These are phyloP conservation scores for Drosophila stalkeri DNA, from an alignment of 2,888 invertebrate genomes.

Conservation along the genomic window DNA sequence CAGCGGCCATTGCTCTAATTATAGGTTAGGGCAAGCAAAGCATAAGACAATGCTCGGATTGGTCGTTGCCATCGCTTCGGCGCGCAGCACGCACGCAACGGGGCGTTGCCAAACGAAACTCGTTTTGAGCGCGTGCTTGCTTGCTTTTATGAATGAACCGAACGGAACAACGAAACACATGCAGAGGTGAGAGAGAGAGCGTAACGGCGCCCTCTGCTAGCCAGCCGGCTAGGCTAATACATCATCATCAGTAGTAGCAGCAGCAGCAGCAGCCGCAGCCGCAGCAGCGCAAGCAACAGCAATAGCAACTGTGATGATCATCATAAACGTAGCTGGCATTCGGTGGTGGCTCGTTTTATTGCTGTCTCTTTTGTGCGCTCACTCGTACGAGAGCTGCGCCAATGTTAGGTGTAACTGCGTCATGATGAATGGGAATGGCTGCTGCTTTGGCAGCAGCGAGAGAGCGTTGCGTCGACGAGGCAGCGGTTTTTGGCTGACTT, in stretches of 20 bases:
- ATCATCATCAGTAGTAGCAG: constrained; percentile 28
- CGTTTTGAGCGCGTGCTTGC: constrained; percentile 56
- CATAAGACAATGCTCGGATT: constrained; percentile 70
- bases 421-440: constrained; percentile 62
- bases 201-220: constrained; percentile 28
- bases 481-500: constrained; percentile 37
- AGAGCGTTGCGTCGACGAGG: constrained; percentile 14
- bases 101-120: constrained; percentile 73
- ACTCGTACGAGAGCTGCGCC: constrained; percentile 30
- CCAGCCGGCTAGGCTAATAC: constrained; percentile 40
- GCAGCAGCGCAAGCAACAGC: background rate
- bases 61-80: constrained; percentile 56
- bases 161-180: constrained; percentile 7
- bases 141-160: constrained; percentile 68
- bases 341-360: constrained; percentile 51
- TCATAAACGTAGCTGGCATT: constrained; percentile 22
- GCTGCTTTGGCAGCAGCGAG: constrained; percentile 31
- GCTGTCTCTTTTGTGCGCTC: constrained; percentile 57
- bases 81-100: constrained; percentile 50
- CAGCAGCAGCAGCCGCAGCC: constrained; percentile 1
- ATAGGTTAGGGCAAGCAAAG: constrained; percentile 74
- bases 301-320: constrained; percentile 24
- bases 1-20: constrained; percentile 84
- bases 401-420: constrained; percentile 59
- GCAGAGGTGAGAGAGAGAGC: background rate